These are phyloP conservation scores for Amyelois transitella DNA, from an alignment of 1,140 invertebrate genomes.

Conservation along the genomic window DNA sequence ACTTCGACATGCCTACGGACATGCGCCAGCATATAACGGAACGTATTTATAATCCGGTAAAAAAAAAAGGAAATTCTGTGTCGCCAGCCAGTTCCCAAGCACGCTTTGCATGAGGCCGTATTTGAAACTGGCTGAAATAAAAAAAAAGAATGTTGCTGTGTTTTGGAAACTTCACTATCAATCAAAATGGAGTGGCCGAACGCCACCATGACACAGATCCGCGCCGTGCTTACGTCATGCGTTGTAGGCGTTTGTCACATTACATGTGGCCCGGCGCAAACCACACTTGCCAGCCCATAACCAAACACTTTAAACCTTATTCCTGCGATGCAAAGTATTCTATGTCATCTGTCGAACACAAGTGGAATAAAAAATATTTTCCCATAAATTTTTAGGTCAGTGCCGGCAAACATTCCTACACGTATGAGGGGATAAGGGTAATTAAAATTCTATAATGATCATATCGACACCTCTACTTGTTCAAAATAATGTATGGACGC, in stretches of 20 bases:
- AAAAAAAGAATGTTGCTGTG: slow-evolving; percentile 6
- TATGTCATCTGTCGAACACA: slow-evolving; percentile 8
- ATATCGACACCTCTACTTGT: slow-evolving; percentile 37
- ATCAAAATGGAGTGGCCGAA: slow-evolving; percentile 30
- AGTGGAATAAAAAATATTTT: slow-evolving; percentile 44
- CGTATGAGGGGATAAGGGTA: slow-evolving; percentile 54
- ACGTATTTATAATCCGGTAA: background rate
- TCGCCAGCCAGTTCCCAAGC: background rate
- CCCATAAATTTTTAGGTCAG: slow-evolving; percentile 65
- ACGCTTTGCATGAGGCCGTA: background rate
- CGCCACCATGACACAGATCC: slow-evolving; percentile 34
- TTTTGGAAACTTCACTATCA: slow-evolving; percentile 31
- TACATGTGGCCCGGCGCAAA: slow-evolving; percentile 26
- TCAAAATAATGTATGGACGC: slow-evolving; percentile 17
- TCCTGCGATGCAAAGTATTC: slow-evolving; percentile 12
- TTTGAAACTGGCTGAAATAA: background rate
- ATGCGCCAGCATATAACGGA: slow-evolving; percentile 1
- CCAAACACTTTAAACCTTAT: slow-evolving; percentile 22
- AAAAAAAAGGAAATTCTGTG: slow-evolving; percentile 1
- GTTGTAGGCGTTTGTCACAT: slow-evolving; percentile 46
- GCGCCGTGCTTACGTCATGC: slow-evolving; percentile 40
- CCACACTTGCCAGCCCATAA: background rate
- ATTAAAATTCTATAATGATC: slow-evolving; percentile 65
- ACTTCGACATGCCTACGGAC: background rate
- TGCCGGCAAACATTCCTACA: slow-evolving; percentile 47